Base-by-base conservation (phyloP, 2,888 invertebrate species). In the Tupiocoris notatus region DNA sequence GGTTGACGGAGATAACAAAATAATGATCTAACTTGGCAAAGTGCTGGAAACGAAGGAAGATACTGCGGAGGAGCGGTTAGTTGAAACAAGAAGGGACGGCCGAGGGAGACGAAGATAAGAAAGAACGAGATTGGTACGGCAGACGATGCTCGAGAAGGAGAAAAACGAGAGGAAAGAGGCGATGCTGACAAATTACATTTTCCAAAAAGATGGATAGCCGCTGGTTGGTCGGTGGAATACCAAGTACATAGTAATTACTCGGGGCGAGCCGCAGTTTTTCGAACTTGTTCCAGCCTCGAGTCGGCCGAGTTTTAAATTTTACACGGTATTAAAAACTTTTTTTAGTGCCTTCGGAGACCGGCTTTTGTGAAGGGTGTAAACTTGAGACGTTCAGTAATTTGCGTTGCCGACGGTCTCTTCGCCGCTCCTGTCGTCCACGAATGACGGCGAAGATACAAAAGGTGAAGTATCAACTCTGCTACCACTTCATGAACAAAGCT, bases 171-270 rank as follows among this genome's bases (percentile, higher is more conserved):
- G 12, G 61, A 25, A 70, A 70, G 24, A 61, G 61, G 70, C 61
- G 58, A 59, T 59, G 54, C 70, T 70, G 70, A 70, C 59, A 70
- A 70, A 70, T 70, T 70, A 70, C 61, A 70, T 70, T 70, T 70
- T 70, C 70, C 25, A n/a, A 70, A 68, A 70, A 70, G 70, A 70
- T 70, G 70, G 70, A 70, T 70, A 58, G 70, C 59, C 54, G 25
- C 24, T n/a, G 61, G n/a, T n/a, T n/a, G n/a, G 70, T 61, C 61
- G 59, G 25, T 39, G 24, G 70, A 70, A 70, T 70, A 70, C 70
- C 59, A 70, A 70, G 70, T 70, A 61, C 70, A 59, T 59, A 25
- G 70, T 70, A 70, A 70, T 70, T 70, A 61, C 70, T 20, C 58
- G 20, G 21, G 70, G 18, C n/a, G n/a, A n/a, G n/a, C n/a, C n/a